phyloP scores from a whole-genome alignment of 1,140 invertebrate species.

The Scaptomyza montana region DNA sequence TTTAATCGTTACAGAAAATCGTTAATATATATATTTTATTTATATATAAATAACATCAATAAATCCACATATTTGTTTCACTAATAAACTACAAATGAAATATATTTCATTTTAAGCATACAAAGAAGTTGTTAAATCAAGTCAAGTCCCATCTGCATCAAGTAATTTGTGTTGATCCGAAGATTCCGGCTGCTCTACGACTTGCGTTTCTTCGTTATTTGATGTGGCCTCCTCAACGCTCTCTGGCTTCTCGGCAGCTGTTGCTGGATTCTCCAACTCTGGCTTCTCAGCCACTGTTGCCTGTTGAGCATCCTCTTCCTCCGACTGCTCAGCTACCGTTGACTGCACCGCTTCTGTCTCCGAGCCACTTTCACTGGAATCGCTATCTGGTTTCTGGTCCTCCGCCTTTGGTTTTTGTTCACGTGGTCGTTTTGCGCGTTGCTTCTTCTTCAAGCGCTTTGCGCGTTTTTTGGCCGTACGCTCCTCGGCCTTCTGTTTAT shows the following conservation, averaged over 20 bases:
- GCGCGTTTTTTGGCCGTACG: conserved; percentile 93
- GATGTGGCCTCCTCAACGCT: neutral
- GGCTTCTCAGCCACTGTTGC: neutral
- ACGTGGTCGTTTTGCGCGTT: conserved; percentile 72
- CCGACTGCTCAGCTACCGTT: neutral
- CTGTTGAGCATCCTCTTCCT: neutral
- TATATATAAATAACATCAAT: conserved; percentile 48
- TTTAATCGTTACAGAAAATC: conserved; percentile 51
- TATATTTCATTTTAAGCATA: conserved; percentile 10
- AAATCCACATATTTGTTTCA: conserved; percentile 66
- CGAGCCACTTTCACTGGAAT: conserved; percentile 47
- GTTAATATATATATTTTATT: conserved; percentile 41
- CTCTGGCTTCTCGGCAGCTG: neutral
- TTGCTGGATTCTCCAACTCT: neutral
- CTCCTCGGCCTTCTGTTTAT: conserved; percentile 90
- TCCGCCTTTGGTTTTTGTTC: conserved; percentile 35
- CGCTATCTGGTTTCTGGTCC: conserved; percentile 16
- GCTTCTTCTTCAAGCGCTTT: conserved; percentile 92
- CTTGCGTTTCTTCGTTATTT: no score
- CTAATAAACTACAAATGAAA: conserved; percentile 46
- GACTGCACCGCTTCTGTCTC: conserved; percentile 20
- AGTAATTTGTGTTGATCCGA: no score
- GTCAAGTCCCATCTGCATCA: neutral
- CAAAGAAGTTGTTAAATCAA: no score
- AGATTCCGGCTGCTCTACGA: neutral